Evolutionary conservation across 2,113 vertebrate species (phyloP).

Genomic region (Xiphophorus couchianus): DNA sequence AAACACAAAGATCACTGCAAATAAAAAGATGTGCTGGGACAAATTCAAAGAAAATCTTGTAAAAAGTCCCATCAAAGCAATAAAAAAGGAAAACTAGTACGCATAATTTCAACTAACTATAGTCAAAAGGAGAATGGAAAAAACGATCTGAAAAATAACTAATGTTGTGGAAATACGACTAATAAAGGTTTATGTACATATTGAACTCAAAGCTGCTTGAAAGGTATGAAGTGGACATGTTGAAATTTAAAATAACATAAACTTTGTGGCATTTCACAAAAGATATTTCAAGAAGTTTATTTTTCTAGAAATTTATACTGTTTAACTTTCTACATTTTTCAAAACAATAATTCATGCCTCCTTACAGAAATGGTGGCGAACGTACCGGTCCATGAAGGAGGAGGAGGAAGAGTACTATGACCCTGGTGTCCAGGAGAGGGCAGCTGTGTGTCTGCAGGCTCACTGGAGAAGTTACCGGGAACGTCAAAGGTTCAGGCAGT

Average conservation of each 20-base stretch:
- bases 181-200: no score
- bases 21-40: neutral
- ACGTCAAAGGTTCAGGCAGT: conserved; percentile 80
- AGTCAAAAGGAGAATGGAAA: neutral
- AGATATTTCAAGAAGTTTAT: no score
- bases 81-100: neutral
- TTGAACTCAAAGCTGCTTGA: no score
- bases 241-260: no score
- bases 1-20: neutral
- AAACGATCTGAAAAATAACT: no score
- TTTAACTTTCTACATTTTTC: neutral
- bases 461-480: conserved; percentile 87
- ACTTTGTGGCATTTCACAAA: no score
- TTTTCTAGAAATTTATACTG: no score
- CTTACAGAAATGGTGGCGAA: conserved; percentile 88
- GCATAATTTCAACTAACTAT: neutral
- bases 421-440: conserved; percentile 65
- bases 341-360: neutral
- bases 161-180: no score
- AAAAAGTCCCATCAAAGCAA: neutral
- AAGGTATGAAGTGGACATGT: no score
- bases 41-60: neutral
- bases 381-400: conserved; percentile 64
- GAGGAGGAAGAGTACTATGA: conserved; percentile 68
- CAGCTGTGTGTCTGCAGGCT: conserved; percentile 85